These are phyloP conservation scores for Numenius arquata DNA, from an alignment of 2,113 vertebrate species.

Conservation along the genomic window DNA sequence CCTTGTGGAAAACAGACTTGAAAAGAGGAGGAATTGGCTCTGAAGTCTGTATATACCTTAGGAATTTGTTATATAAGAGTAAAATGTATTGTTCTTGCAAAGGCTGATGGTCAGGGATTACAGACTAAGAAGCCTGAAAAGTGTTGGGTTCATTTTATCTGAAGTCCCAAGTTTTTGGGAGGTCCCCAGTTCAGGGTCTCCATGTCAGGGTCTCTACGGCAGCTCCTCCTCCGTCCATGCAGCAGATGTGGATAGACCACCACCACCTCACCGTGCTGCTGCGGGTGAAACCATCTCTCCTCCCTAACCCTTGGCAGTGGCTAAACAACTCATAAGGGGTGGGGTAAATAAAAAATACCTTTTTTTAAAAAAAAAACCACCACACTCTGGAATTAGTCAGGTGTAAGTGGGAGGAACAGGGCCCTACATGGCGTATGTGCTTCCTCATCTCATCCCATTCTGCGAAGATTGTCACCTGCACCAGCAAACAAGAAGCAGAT, in stretches of 20 bases:
- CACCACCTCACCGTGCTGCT: fast-evolving
- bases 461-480: neutral
- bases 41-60: neutral
- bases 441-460: neutral
- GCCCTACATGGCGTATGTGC: neutral
- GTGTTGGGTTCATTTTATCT: neutral
- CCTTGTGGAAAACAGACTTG: slow-evolving; percentile 35
- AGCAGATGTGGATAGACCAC: neutral
- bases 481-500: neutral
- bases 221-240: fast-evolving
- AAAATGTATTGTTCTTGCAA: neutral
- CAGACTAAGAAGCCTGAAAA: neutral
- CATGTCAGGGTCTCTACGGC: fast-evolving
- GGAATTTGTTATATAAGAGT: neutral
- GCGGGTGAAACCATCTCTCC: neutral
- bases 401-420: neutral
- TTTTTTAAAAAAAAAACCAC: neutral
- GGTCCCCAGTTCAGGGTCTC: neutral
- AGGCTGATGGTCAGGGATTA: neutral
- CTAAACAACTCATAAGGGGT: neutral
- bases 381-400: neutral
- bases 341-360: neutral
- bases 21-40: neutral
- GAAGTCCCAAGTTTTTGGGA: neutral
- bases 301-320: neutral